Evolutionary conservation across 2,888 invertebrate genomes (phyloP).

Genomic region (Andrena trimmerana): DNA sequence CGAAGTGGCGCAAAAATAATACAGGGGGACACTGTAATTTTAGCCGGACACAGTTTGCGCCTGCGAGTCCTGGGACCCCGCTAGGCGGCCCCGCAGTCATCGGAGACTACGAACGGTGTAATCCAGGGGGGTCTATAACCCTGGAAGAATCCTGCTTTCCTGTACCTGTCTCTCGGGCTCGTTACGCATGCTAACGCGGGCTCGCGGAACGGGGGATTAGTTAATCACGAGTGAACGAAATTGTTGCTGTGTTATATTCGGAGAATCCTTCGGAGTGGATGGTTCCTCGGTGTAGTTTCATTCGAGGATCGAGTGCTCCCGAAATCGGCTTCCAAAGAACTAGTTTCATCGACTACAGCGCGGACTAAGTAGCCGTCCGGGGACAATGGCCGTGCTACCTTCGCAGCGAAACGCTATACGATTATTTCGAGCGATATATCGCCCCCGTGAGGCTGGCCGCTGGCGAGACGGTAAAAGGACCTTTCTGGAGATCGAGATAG

Average conservation of each 20-base stretch:
- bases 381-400: slow-evolving; percentile 71
- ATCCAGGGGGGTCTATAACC: slow-evolving; percentile 55
- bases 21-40: slow-evolving; percentile 45
- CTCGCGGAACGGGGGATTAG: slow-evolving; percentile 20
- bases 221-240: slow-evolving; percentile 2
- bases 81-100: slow-evolving; percentile 2
- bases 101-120: slow-evolving; percentile 38
- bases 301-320: neutral
- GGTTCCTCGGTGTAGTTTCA: neutral
- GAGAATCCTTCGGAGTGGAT: too few relatives aligned
- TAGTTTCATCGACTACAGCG: slow-evolving; percentile 45
- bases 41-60: slow-evolving; percentile 33
- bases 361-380: slow-evolving; percentile 56
- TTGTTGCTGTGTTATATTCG: too few relatives aligned
- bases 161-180: slow-evolving; percentile 43
- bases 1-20: slow-evolving; percentile 32
- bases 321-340: neutral
- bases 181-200: slow-evolving; percentile 28
- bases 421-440: slow-evolving; percentile 76
- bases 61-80: neutral
- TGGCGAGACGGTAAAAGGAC: slow-evolving; percentile 76
- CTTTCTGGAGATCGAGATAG: slow-evolving; percentile 79
- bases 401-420: slow-evolving; percentile 75
- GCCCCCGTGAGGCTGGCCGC: slow-evolving; percentile 71
- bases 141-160: slow-evolving; percentile 53